Percentiles rank a stretch among this genome's conserved stretches.
Evolutionary conservation across 1,140 invertebrate species (phyloP).

Genomic region (Oppia nitens): DNA sequence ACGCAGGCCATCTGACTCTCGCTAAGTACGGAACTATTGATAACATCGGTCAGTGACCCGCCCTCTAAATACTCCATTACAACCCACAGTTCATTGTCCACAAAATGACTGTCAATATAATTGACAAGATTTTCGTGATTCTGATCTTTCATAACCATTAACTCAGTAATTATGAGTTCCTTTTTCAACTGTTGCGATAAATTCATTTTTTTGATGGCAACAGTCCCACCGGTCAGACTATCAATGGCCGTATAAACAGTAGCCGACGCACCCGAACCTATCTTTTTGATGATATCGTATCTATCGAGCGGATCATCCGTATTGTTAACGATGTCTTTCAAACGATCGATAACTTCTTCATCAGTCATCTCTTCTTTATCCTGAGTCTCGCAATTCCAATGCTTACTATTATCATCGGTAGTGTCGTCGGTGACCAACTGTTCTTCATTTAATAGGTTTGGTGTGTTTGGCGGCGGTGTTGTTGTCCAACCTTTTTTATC

Average conservation of each 20-base stretch:
- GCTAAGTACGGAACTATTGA: conserved; percentile 93
- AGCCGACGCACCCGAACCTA: conserved; percentile 97
- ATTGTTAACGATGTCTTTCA: conserved; percentile 38
- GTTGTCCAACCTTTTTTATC: not conserved
- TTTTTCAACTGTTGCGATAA: conserved; percentile 96
- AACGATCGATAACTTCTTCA: conserved; percentile 65
- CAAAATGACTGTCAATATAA: conserved; percentile 79
- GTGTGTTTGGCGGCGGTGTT: not conserved
- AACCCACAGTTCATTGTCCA: conserved; percentile 77
- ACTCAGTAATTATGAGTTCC: conserved; percentile 98
- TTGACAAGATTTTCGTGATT: conserved; percentile 92
- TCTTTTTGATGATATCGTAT: conserved; percentile 98
- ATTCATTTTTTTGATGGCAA: conserved; percentile 99
- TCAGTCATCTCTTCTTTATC: conserved; percentile 52
- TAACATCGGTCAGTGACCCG: conserved; percentile 87
- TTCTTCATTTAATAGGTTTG: not conserved
- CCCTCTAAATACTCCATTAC: conserved; percentile 90
- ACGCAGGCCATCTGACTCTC: conserved; percentile 92
- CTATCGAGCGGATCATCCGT: conserved; percentile 35
- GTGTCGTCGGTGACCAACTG: not conserved
- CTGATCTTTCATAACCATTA: conserved; percentile 89
- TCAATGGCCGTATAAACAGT: conserved; percentile 97
- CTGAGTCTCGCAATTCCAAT: conserved; percentile 80
- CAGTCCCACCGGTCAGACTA: conserved; percentile 89
- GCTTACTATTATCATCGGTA: conserved; percentile 47